phyloP scores from a whole-genome alignment of 2,797 vertebrate genomes.

The Allobates femoralis region DNA sequence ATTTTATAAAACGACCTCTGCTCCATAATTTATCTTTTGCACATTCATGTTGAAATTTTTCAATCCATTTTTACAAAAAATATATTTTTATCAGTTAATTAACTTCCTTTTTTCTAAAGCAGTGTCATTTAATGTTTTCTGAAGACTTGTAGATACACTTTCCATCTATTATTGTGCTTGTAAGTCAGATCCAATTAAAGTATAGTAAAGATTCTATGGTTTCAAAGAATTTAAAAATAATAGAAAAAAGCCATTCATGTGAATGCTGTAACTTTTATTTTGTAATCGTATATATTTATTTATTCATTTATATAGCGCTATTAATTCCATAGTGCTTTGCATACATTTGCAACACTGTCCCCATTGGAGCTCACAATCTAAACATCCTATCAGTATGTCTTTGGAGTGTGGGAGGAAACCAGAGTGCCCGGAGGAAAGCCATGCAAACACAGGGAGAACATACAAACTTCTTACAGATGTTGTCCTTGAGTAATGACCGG shows the following conservation, averaged over 20 bases:
- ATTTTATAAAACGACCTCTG: constrained; percentile 8
- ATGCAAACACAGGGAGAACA: too few species aligned
- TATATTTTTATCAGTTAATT: constrained; percentile 28
- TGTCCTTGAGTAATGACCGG: too few species aligned
- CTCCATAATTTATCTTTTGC: constrained; percentile 15
- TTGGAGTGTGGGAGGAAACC: too few species aligned
- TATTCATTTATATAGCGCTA: too few species aligned
- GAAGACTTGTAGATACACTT: constrained; percentile 9
- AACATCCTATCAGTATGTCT: too few species aligned
- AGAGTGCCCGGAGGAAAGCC: too few species aligned
- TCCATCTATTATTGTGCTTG: constrained; percentile 22
- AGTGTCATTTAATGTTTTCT: constrained; percentile 33
- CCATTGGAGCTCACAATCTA: too few species aligned
- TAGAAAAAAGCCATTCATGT: neutral
- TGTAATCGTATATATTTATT: too few species aligned
- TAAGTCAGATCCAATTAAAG: constrained; percentile 19
- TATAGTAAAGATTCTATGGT: neutral
- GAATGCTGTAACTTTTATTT: neutral
- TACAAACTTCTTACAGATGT: too few species aligned
- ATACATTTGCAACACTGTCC: too few species aligned
- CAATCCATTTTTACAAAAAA: neutral
- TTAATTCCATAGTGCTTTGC: too few species aligned
- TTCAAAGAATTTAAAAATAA: neutral
- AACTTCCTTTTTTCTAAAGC: constrained; percentile 25
- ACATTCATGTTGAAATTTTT: neutral